These are phyloP conservation scores for Cryptocephalus moraei DNA, from an alignment of 2,888 invertebrate genomes.

Conservation along the genomic window DNA sequence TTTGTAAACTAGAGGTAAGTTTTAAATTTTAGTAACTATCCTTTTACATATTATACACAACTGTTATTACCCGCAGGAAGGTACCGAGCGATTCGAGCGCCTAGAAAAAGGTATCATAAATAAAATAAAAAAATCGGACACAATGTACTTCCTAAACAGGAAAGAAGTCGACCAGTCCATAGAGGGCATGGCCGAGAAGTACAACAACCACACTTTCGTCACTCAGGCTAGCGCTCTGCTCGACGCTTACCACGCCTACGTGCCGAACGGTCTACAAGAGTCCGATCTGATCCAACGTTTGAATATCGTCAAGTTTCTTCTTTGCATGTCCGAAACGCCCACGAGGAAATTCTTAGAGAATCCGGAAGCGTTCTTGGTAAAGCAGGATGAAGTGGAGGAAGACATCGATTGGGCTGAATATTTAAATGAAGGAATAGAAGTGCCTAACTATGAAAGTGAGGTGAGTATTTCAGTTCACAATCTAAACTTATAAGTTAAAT, in stretches of 20 bases:
- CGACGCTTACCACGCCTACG: slow-evolving; percentile 24
- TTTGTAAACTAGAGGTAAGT: slow-evolving; percentile 24
- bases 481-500: background rate
- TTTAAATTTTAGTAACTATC: slow-evolving; percentile 5
- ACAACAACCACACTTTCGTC: slow-evolving; percentile 31
- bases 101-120: slow-evolving; percentile 23
- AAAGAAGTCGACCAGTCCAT: slow-evolving; percentile 28
- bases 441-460: slow-evolving; percentile 18
- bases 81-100: slow-evolving; percentile 21
- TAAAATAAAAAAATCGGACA: slow-evolving; percentile 25
- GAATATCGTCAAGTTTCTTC: slow-evolving; percentile 29
- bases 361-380: slow-evolving; percentile 20
- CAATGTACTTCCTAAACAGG: slow-evolving; percentile 28
- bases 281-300: slow-evolving; percentile 22
- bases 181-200: slow-evolving; percentile 30
- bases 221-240: slow-evolving; percentile 26
- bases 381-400: slow-evolving; percentile 31
- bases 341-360: slow-evolving; percentile 28
- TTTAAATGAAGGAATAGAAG: slow-evolving; percentile 38
- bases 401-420: slow-evolving; percentile 42
- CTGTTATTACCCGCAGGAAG: slow-evolving; percentile 19
- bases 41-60: background rate
- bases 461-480: slow-evolving; percentile 11
- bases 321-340: slow-evolving; percentile 31
- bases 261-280: slow-evolving; percentile 19